Evolutionary conservation across 2,797 vertebrate genomes (phyloP), one percentile per base, ranked within the genome.

Genomic region (Esox lucius): DNA sequence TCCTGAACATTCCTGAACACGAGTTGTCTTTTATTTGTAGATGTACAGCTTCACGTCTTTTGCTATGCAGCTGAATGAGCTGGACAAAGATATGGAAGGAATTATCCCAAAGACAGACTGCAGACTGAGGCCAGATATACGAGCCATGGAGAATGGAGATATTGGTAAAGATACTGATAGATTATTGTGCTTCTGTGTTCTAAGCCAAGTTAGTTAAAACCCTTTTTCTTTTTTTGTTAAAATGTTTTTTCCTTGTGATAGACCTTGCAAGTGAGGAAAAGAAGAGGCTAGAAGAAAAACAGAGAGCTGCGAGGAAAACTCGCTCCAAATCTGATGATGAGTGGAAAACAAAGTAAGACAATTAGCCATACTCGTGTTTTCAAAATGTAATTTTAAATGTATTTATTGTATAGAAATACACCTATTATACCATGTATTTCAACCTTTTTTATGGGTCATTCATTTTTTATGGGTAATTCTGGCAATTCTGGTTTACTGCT

Each of bases 31-130:
- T 33, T 17, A 78, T 61, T 82, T 76, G 53, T 90, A 99, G 98
- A 99, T 96, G 94, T 99, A 99, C 80, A 98, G 97, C 56, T 99
- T 99, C 80, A 98, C 98, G 68, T 94, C 93, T n/a, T 99, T 99
- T 79, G 96, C 98, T 65, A 96, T 99, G 96, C 94, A 96, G 83
- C 91, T 99, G 81, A 99, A 99, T 70, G 97, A 99, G 89, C 78
- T 96, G 81, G 95, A 97, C 85, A 95, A 95, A 84, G 94, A 93
- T 84, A 98, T 97, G 95, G 96, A 96, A 87, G 95, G 90, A 13
- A 88, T 94, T 75, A 91, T 98, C 71, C 95, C 98, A 19, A 88
- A 90, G 80, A 99, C 98, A 0, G 98, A 99, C 87, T 97, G 97
- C 84, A 94, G 98, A 74, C 88, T 98, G 75, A 93, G 98, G 79